Base-by-base conservation (phyloP, 2,113 vertebrate species). In the Odobenus rosmarus region DNA sequence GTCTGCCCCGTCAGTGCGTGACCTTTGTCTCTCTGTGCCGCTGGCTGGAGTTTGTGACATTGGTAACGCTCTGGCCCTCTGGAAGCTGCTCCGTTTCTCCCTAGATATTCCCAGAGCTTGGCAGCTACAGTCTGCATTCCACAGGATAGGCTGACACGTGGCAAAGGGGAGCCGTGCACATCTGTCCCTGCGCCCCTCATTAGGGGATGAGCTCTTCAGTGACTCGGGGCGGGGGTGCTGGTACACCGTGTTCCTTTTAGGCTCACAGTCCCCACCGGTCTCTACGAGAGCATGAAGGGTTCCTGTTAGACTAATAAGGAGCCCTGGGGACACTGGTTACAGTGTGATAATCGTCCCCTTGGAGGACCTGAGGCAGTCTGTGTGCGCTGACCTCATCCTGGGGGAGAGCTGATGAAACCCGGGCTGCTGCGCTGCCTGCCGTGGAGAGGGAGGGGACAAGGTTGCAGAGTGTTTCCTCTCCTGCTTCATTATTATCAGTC, bases 381-480 rank as follows among this genome's bases (percentile, higher is more conserved):
- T 72, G 7, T 93, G 84, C 46, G 80, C 97, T 97, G 95, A 97
- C 98, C 91, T 88, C 96, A 88, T 98, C 98, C 98, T 7, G 6
- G 64, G 98, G 98, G 98, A 96, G 96, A 33, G 98, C 98, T 99
- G 99, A 99, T 99, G 99, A 99, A 99, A 99, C 98, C 95, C n/a
- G 67, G 92, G 81, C 96, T 71, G 90, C 98, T 91, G 98, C 98
- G 89, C 98, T 82, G 90, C 97, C 98, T 81, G 69, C 82, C 3
- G 1, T 5, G 49, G 95, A 97, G 42, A 14, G 39, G 72, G n/a
- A 23, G 36, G 74, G 74, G 77, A 98, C 5, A 18, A 24, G 86
- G 97, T 96, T 97, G 98, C 97, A 53, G 3, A 49, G 81, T 88
- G 96, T 90, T 98, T 93, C 88, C 88, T 91, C 93, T 88, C 39